phyloP scores from a whole-genome alignment of 2,888 invertebrate species.

The Phytoseiulus persimilis region DNA sequence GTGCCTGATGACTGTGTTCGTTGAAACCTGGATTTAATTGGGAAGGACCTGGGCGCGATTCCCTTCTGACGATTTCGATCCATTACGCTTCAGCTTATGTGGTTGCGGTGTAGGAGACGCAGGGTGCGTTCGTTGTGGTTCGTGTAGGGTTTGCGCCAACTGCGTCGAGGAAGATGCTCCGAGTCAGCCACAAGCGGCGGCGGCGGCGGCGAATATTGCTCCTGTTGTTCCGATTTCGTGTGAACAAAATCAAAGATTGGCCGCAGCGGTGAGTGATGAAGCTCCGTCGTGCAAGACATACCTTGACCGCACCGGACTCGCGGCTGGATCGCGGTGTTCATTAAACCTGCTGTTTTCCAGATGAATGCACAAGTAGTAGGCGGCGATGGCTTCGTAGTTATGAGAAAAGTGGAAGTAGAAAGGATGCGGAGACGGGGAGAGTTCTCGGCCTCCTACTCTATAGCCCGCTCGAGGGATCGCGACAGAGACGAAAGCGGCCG shows the following conservation, averaged over 20 bases:
- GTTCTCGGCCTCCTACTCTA: slow-evolving; percentile 15
- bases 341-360: no score
- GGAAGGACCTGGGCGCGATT: no score
- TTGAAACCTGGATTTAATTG: no score
- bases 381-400: not conserved
- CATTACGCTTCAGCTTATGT: slow-evolving; percentile 61
- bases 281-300: not conserved
- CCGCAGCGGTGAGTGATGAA: not conserved
- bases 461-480: slow-evolving; percentile 43
- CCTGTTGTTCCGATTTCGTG: slow-evolving; percentile 9
- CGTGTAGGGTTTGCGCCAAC: slow-evolving; percentile 77
- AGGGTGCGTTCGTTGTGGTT: slow-evolving; percentile 83
- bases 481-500: slow-evolving; percentile 45
- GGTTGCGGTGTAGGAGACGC: slow-evolving; percentile 92
- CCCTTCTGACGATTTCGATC: not conserved
- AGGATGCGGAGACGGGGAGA: slow-evolving; percentile 25
- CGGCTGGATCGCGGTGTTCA: no score
- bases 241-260: slow-evolving; percentile 36
- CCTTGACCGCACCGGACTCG: no score
- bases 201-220: slow-evolving; percentile 26
- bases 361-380: slow-evolving; percentile 14
- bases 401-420: slow-evolving; percentile 9
- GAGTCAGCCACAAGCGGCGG: slow-evolving; percentile 27
- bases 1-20: not conserved
- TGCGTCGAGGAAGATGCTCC: slow-evolving; percentile 56